Percentiles rank a stretch among this genome's conserved stretches.
These are phyloP conservation scores for Megalopta genalis DNA, from an alignment of 1,140 invertebrate genomes.

Conservation along the genomic window DNA sequence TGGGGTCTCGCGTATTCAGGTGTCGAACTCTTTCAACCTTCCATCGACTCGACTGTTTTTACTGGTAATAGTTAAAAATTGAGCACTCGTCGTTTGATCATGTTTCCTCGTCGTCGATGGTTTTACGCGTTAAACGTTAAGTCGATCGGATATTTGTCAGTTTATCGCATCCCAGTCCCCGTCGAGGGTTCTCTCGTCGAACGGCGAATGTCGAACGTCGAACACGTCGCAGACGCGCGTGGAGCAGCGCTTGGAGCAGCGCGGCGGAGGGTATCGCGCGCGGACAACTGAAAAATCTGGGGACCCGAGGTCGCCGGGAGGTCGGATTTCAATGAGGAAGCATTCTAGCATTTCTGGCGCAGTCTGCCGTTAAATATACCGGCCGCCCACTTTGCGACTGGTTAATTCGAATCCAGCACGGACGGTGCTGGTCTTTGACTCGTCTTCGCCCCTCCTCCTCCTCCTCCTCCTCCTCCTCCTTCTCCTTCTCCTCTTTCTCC, in stretches of 20 bases:
- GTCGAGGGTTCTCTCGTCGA: neutral
- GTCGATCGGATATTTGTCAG: neutral
- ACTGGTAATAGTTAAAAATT: neutral
- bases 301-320: constrained; percentile 55
- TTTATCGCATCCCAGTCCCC: constrained; percentile 9
- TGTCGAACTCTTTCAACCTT: too few species aligned
- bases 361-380: constrained; percentile 61
- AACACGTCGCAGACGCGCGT: too few species aligned
- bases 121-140: neutral
- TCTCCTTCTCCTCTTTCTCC: too few species aligned
- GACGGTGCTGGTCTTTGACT: constrained; percentile 46
- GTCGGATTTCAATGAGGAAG: constrained; percentile 62
- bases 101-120: neutral
- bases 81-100: neutral
- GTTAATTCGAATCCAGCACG: constrained; percentile 44
- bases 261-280: constrained; percentile 1
- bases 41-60: too few species aligned
- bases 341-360: constrained; percentile 55
- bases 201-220: neutral
- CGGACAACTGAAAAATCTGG: constrained; percentile 53
- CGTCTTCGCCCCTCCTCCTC: neutral
- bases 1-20: too few species aligned
- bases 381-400: constrained; percentile 51
- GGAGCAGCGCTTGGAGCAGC: neutral
- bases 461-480: constrained; percentile 5